Base-by-base conservation (phyloP, 1,140 invertebrate species). In the Camponotus floridanus region DNA sequence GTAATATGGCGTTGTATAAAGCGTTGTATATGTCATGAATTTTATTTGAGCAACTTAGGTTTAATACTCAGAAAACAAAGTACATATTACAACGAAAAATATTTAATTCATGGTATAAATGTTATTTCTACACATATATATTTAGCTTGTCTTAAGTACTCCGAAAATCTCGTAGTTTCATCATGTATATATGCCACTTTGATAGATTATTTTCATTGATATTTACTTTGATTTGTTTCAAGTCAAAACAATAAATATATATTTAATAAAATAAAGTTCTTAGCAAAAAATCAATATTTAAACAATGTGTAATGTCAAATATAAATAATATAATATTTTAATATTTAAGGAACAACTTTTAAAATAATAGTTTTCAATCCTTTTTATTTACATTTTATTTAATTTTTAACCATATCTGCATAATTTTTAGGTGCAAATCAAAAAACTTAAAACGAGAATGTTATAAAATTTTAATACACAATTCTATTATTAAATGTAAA, bases 81-180 rank as follows among this genome's bases (percentile, higher is more conserved):
- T 85, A 88, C 86, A 91, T 91, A 91, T 91, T 78, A 85, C 59
- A 70, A 55, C 39, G 3, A 73, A 64, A 36, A 42, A 31, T n/a
- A 51, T 4, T n/a, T 76, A 55, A 26, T 51, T 39, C 62, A 26
- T 51, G 42, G 1, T 8, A 55, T 76, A 31, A 51, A 61, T 74
- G 39, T 84, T 18, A 45, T 55, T 26, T 67, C 26, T 57, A 80
- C 78, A 85, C 83, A 26, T 26, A 26, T 0, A 26, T 71, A 68
- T 15, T 45, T 61, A 65, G 86, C 39, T 70, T 74, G 51, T 70
- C 64, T 87, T 67, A 36, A 33, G 57, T 68, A 64, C 26, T 79
- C 59, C 64, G 87, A 86, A 90, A 89, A 90, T 87, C 79, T 86
- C 86, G 31, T 64, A 42, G 11, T 71, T 65, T 84, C 48, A 86